Evolutionary conservation across 1,140 invertebrate genomes (phyloP), one percentile per base, ranked within the genome.

Genomic region (Anthonomus grandis): DNA sequence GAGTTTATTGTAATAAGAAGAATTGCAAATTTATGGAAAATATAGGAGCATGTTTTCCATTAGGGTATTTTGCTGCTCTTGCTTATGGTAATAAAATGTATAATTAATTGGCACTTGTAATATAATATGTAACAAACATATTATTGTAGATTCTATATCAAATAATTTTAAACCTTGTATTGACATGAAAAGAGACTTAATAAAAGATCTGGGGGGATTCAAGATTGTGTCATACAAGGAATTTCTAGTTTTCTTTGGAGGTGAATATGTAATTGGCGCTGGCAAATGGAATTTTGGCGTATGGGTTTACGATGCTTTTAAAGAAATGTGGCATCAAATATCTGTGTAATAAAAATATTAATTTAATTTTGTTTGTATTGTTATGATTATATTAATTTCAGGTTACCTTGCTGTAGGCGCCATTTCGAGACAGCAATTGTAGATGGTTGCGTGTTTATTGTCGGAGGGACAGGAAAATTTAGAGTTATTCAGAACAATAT

Each of bases 241-340:
- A 27, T 64, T 58, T 46, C 52, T 70, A 34, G 67, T 65, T 50
- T 24, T 71, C 8, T 69, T 64, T 61, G 70, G 70, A 15, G 70
- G 70, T 19, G 65, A 71, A 51, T 57, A 47, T 46, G 21, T 51
- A 4, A 42, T 66, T 10, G 67, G 67, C 19, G 51, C 27, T 22
- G 64, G 64, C 3, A 38, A 62, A 34, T 72, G 68, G 68, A 72
- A 70, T 51, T 22, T 36, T 3, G 64, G 64, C 51, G 59, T 70
- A 49, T 70, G 64, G 65, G 25, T 55, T 2, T 72, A 64, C 31
- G 56, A 72, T 47, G 63, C 53, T 18, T 54, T 69, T 21, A 49
- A 51, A 22, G 63, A 67, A 5, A 57, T 38, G 46, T 70, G 69
- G 70, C 48, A 64, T 47, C 46, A 44, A 36, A 64, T 60, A 54